A percentile compares a stretch with the other conserved stretches of the same genome.
Evolutionary conservation across 2,888 invertebrate species (phyloP).

Genomic region (Cinara cedri): DNA sequence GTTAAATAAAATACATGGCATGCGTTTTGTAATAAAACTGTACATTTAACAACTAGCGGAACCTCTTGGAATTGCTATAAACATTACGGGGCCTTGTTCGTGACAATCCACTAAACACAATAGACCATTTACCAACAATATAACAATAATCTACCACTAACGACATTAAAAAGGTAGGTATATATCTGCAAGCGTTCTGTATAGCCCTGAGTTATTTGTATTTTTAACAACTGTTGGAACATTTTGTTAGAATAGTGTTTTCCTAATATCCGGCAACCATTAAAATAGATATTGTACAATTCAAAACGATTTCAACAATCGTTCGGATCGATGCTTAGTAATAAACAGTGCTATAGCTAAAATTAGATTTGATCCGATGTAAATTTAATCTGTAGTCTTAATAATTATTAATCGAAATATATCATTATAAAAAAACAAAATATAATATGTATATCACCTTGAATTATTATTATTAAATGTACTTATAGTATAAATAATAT

Average conservation of each 20-base stretch:
- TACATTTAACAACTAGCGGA: neutral
- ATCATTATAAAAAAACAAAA: no score
- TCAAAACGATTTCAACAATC: neutral
- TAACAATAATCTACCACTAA: neutral
- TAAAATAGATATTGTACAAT: neutral
- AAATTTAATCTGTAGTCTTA: no score
- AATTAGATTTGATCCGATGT: no score
- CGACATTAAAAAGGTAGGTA: neutral
- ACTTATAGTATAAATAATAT: no score
- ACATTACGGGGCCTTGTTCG: neutral
- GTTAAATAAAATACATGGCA: neutral
- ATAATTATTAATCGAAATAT: no score
- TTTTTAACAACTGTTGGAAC: neutral
- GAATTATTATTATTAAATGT: no score
- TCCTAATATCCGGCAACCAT: neutral
- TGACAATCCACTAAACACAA: slow-evolving; percentile 14
- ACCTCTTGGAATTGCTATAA: neutral
- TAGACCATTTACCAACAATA: slow-evolving; percentile 2
- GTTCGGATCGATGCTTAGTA: no score
- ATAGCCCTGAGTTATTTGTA: neutral
- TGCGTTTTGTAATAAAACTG: slow-evolving; percentile 15
- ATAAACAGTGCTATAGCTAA: no score
- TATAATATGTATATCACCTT: no score
- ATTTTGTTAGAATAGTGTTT: neutral
- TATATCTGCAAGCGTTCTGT: neutral